These are phyloP conservation scores for Phlogophora meticulosa DNA, from an alignment of 2,888 invertebrate genomes.

Conservation along the genomic window DNA sequence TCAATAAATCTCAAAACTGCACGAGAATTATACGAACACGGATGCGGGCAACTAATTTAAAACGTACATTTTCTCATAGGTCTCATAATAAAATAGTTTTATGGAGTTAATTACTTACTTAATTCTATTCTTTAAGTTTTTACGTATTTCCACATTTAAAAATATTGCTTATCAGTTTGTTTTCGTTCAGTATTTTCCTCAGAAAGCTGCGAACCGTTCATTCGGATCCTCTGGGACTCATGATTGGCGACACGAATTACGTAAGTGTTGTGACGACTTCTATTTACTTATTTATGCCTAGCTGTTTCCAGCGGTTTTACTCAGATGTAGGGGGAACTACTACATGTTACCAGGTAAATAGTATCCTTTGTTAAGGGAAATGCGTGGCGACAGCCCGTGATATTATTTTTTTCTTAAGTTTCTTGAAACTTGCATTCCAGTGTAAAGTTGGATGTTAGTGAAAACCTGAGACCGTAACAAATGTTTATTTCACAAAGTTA, in stretches of 20 bases:
- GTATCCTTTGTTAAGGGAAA: not conserved
- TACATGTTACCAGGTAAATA: not conserved
- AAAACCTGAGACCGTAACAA: too few relatives aligned
- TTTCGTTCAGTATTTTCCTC: slow-evolving; percentile 35
- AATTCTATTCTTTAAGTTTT: slow-evolving; percentile 15
- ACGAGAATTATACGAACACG: slow-evolving; percentile 18
- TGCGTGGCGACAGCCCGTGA: too few relatives aligned
- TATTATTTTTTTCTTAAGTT: too few relatives aligned
- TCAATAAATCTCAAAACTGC: slow-evolving; percentile 31
- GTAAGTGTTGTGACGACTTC: not conserved
- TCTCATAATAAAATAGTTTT: not conserved
- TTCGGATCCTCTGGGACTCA: not conserved
- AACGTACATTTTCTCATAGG: slow-evolving; percentile 1
- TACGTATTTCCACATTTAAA: slow-evolving; percentile 8
- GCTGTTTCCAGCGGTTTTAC: not conserved
- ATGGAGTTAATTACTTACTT: not conserved
- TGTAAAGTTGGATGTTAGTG: too few relatives aligned
- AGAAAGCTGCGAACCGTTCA: slow-evolving; percentile 2
- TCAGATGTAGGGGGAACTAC: not conserved
- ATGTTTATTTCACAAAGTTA: too few relatives aligned
- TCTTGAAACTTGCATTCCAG: too few relatives aligned
- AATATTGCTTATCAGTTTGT: slow-evolving; percentile 35
- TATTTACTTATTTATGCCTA: slow-evolving; percentile 8
- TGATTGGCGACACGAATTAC: not conserved
- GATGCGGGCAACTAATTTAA: slow-evolving; percentile 9